Percentiles rank a stretch among this genome's conserved stretches.
Conservation (phyloP, 2,888 invertebrate genomes). For the Clunio marinus region DNA sequence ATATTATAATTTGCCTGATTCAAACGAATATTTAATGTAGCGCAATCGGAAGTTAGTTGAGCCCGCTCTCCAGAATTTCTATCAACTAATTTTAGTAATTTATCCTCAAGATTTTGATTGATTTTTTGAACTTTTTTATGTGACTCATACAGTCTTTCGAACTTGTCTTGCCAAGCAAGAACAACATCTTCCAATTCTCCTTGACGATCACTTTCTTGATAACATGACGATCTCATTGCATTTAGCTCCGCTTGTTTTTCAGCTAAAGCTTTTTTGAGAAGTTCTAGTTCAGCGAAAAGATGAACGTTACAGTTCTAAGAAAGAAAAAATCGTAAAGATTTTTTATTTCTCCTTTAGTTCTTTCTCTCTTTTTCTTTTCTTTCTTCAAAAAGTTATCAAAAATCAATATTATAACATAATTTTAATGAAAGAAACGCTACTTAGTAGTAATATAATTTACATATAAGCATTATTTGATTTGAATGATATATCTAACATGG, state of each 20-base stretch:
- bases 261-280: conserved; percentile 72
- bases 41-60: conserved; percentile 80
- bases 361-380: too few species aligned
- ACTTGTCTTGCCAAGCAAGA: conserved; percentile 86
- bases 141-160: conserved; percentile 86
- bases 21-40: conserved; percentile 74
- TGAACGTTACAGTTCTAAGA: conserved; percentile 55
- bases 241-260: conserved; percentile 80
- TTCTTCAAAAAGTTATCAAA: too few species aligned
- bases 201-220: conserved; percentile 73
- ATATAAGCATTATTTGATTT: too few species aligned
- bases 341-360: too few species aligned
- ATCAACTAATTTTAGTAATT: conserved; percentile 85
- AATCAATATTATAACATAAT: too few species aligned
- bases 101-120: conserved; percentile 92
- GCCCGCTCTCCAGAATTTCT: conserved; percentile 86
- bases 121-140: conserved; percentile 91
- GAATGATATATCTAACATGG: too few species aligned
- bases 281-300: conserved; percentile 82
- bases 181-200: conserved; percentile 78
- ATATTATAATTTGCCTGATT: conserved; percentile 82
- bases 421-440: too few species aligned
- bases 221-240: conserved; percentile 80
- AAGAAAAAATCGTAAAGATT: too few species aligned
- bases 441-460: too few species aligned